phyloP scores from a whole-genome alignment of 2,797 vertebrate species.

The Tamandua tetradactyla region DNA sequence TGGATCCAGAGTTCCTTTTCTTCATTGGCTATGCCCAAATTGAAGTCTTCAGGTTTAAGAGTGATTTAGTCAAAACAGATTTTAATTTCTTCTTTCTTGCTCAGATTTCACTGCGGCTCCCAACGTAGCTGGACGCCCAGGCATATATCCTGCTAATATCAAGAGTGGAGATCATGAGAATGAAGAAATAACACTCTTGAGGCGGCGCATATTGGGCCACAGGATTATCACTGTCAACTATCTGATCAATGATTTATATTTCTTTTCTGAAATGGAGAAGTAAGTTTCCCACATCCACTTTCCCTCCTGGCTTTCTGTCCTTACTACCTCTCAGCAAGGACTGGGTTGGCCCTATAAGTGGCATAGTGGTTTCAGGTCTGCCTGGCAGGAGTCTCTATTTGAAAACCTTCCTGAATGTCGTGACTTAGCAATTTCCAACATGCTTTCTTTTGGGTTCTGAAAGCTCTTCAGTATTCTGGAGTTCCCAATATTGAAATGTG shows the following conservation, averaged over 20 bases:
- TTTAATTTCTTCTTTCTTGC: not conserved
- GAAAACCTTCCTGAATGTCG: not conserved
- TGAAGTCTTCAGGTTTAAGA: not conserved
- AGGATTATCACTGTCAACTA: slow-evolving; percentile 81
- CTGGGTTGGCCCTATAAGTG: not conserved
- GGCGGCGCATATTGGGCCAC: slow-evolving; percentile 73
- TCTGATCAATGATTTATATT: slow-evolving; percentile 82
- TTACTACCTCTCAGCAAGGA: not conserved
- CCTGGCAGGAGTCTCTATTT: not conserved
- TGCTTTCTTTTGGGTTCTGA: not conserved
- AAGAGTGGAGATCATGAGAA: not conserved
- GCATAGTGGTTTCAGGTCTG: not conserved
- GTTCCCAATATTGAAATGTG: not conserved
- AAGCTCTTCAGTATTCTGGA: not conserved
- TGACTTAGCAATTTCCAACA: not conserved
- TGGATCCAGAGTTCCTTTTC: not conserved
- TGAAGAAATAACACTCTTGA: slow-evolving; percentile 50
- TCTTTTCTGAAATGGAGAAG: slow-evolving; percentile 86
- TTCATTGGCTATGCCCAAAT: not conserved
- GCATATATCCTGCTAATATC: rapidly evolving
- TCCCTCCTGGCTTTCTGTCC: not conserved
- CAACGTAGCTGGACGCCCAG: not conserved
- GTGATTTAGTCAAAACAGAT: not conserved
- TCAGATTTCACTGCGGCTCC: slow-evolving; percentile 71
- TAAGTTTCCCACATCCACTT: slow-evolving; percentile 64